Conservation (phyloP, 2,113 vertebrate genomes). For the Noturus placidus region DNA sequence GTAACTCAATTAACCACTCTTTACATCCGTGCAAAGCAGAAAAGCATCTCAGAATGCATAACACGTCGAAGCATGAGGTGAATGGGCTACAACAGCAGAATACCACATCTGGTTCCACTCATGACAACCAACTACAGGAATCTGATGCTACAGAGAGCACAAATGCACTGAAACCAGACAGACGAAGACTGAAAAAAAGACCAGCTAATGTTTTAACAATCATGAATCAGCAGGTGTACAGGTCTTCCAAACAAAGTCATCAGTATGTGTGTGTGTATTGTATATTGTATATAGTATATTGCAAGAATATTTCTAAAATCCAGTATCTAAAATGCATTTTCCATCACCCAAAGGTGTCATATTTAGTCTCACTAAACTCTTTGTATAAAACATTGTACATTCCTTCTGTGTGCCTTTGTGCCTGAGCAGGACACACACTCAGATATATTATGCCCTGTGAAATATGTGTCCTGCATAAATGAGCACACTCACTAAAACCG, state of each 20-base stretch:
- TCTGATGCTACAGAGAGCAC: neutral
- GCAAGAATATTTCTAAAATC: conserved; percentile 9
- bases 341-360: conserved; percentile 20
- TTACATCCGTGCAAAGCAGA: neutral
- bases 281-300: neutral
- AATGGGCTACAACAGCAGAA: neutral
- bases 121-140: neutral
- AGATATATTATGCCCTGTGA: conserved; percentile 56
- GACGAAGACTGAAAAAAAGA: neutral
- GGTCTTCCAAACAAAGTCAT: neutral
- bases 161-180: neutral
- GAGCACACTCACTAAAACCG: conserved; percentile 72
- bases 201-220: neutral
- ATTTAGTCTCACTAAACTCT: neutral
- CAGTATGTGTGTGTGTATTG: neutral
- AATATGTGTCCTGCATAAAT: conserved; percentile 64
- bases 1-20: neutral
- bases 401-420: conserved; percentile 29
- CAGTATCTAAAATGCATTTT: neutral
- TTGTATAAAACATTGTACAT: neutral
- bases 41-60: neutral
- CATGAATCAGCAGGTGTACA: neutral
- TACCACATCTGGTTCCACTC: neutral
- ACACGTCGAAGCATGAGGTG: neutral
- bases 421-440: conserved; percentile 55